Conservation (phyloP, 1,140 invertebrate genomes). For the Eurosta solidaginis region DNA sequence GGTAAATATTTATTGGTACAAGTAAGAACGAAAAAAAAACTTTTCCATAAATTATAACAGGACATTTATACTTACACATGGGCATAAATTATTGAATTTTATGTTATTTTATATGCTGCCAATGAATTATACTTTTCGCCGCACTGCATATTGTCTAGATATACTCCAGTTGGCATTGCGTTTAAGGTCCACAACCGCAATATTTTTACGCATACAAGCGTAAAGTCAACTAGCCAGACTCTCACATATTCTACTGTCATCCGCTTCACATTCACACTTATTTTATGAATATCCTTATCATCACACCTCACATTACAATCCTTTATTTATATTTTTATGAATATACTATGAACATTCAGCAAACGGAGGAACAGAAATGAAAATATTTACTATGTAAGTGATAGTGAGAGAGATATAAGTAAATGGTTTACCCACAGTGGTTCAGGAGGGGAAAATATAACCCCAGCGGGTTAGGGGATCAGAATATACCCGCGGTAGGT, state of each 20-base stretch:
- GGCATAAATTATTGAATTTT: slow-evolving; percentile 14
- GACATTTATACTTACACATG: too few species aligned
- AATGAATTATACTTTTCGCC: slow-evolving; percentile 16
- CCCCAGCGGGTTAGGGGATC: too few species aligned
- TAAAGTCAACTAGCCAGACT: not conserved
- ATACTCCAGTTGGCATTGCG: not conserved
- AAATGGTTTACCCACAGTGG: too few species aligned
- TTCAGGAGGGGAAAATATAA: too few species aligned
- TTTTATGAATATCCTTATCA: not conserved
- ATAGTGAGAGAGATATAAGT: too few species aligned
- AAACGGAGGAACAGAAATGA: too few species aligned
- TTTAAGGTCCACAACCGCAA: not conserved
- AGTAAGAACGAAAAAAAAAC: not conserved
- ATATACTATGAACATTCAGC: too few species aligned
- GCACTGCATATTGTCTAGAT: not conserved
- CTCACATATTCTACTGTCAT: not conserved
- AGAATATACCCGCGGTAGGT: too few species aligned
- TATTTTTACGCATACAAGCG: not conserved
- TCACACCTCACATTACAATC: too few species aligned
- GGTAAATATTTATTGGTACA: not conserved
- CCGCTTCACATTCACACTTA: not conserved
- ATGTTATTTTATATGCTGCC: slow-evolving; percentile 6
- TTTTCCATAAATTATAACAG: not conserved
- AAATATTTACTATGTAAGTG: too few species aligned
- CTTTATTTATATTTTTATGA: too few species aligned